These are phyloP conservation scores for Meandrina meandrites DNA, from an alignment of 92 coral and sea anemone species.

Conservation along the genomic window DNA sequence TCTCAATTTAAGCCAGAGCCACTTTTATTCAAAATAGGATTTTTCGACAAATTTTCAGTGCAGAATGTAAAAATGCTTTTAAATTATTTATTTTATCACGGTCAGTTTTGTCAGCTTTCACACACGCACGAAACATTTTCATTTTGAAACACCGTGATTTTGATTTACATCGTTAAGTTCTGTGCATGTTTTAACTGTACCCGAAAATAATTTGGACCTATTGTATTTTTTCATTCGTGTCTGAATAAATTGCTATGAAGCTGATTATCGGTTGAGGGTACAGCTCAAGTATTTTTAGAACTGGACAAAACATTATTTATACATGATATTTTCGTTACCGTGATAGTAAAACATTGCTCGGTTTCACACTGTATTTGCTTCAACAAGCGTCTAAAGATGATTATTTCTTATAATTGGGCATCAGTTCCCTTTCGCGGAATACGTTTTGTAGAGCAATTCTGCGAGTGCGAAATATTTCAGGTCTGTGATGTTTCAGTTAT, in stretches of 20 bases:
- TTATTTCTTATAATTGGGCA: background rate
- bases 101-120: background rate
- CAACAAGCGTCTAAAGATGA: background rate
- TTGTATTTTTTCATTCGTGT: background rate
- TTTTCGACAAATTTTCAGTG: background rate
- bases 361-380: background rate
- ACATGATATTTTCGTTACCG: slow-evolving; percentile 7
- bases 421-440: background rate
- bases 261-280: background rate
- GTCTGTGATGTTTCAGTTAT: background rate
- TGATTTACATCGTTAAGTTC: background rate
- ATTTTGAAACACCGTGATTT: background rate
- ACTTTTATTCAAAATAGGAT: background rate
- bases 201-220: background rate
- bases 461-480: background rate
- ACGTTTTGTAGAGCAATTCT: background rate
- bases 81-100: slow-evolving; percentile 10
- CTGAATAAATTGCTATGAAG: background rate
- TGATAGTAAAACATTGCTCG: background rate
- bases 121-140: background rate
- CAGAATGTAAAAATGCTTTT: background rate
- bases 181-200: background rate
- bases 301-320: slow-evolving; percentile 14
- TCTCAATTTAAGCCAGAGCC: background rate
- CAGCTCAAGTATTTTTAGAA: slow-evolving; percentile 12